These are phyloP conservation scores for Spinus olivaceus DNA, from an alignment of 2,797 vertebrate species.

Conservation along the genomic window DNA sequence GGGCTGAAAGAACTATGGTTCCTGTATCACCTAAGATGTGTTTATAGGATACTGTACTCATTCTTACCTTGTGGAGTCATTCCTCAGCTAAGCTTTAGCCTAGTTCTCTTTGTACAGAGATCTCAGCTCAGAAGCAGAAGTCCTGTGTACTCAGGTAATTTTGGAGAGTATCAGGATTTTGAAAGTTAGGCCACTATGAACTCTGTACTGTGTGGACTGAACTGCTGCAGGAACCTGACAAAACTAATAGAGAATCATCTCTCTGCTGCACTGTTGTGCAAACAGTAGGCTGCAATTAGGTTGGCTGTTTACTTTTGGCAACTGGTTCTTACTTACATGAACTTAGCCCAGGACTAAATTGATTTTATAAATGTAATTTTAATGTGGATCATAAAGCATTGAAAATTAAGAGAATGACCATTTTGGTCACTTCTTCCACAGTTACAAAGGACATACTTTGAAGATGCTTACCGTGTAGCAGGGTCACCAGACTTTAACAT, in stretches of 20 bases:
- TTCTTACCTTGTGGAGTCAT: neutral
- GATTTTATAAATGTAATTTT: neutral
- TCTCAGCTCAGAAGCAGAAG: neutral
- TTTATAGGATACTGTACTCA: neutral
- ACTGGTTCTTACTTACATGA: neutral
- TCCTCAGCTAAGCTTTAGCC: neutral
- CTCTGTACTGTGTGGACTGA: neutral
- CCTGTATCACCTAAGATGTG: neutral
- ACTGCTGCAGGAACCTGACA: neutral
- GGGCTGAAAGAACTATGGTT: neutral
- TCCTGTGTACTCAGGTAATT: neutral
- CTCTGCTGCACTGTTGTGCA: neutral
- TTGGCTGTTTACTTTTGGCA: neutral
- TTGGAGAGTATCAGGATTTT: neutral
- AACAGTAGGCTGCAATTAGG: neutral
- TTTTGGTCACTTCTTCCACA: neutral
- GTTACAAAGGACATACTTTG: neutral
- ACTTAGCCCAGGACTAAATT: neutral
- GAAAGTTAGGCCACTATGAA: neutral
- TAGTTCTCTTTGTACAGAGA: neutral
- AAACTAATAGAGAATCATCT: neutral
- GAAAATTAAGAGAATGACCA: neutral
- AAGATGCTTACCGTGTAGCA: conserved; percentile 78
- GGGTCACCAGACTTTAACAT: conserved; percentile 84
- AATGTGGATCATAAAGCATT: neutral